Conservation (phyloP, 2,888 invertebrate species). For the Brachylomia viminalis region DNA sequence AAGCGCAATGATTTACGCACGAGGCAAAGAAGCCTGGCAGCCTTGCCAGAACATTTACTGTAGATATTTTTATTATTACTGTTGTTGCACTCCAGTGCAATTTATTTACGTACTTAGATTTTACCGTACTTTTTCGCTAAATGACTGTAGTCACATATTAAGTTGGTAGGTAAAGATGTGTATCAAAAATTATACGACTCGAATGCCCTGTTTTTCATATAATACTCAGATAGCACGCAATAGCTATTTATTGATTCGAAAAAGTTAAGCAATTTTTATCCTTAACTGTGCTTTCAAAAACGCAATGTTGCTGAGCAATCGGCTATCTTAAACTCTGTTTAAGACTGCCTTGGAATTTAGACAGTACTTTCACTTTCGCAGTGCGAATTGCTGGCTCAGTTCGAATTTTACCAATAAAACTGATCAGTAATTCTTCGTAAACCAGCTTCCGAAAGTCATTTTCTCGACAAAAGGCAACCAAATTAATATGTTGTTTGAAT, state of each 20-base stretch:
- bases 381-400: neutral
- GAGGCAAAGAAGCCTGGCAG: slow-evolving; percentile 65
- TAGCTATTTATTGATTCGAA: neutral
- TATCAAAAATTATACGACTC: neutral
- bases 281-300: neutral
- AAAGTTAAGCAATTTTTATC: neutral
- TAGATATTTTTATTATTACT: slow-evolving; percentile 71
- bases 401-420: slow-evolving; percentile 17
- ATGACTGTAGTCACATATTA: neutral
- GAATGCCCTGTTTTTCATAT: neutral
- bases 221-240: neutral
- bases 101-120: slow-evolving; percentile 50
- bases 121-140: neutral
- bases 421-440: slow-evolving; percentile 50
- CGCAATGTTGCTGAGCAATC: neutral
- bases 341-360: neutral
- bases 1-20: slow-evolving; percentile 78
- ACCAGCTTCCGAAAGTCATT: slow-evolving; percentile 85
- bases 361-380: neutral
- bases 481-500: slow-evolving; percentile 91
- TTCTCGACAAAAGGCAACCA: slow-evolving; percentile 84
- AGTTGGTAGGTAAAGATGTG: neutral
- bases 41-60: slow-evolving; percentile 70
- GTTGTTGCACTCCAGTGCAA: slow-evolving; percentile 55
- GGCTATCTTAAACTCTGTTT: neutral